These are phyloP conservation scores for Itoplectis maculator DNA, from an alignment of 2,888 invertebrate species.

Conservation along the genomic window DNA sequence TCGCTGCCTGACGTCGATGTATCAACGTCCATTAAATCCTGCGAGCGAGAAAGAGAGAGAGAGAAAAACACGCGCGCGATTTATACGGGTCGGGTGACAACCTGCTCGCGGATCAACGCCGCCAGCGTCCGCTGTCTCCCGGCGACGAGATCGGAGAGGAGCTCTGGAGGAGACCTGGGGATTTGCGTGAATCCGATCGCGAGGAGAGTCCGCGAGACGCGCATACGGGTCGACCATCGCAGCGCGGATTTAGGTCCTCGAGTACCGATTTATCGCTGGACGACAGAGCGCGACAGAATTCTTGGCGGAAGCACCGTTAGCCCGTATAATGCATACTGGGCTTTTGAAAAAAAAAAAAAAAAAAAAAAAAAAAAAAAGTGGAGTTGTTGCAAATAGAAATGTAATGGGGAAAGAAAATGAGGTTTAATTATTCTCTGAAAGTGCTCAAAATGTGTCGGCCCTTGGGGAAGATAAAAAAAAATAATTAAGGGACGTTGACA, in stretches of 20 bases:
- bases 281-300: neutral
- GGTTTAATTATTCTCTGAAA: slow-evolving; percentile 2
- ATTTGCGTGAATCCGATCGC: slow-evolving; percentile 62
- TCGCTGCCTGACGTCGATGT: slow-evolving; percentile 75
- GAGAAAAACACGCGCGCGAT: slow-evolving; percentile 57
- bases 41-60: slow-evolving; percentile 48
- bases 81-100: slow-evolving; percentile 70
- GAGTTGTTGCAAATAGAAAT: neutral
- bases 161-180: slow-evolving; percentile 61
- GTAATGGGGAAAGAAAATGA: slow-evolving; percentile 4
- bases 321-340: slow-evolving; percentile 5
- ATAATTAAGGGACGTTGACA: slow-evolving; percentile 47
- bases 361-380: no score
- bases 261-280: slow-evolving; percentile 22
- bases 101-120: slow-evolving; percentile 51
- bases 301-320: neutral
- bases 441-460: neutral
- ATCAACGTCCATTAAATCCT: slow-evolving; percentile 81
- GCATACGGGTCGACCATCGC: slow-evolving; percentile 54
- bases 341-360: neutral
- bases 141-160: slow-evolving; percentile 42
- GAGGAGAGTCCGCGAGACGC: slow-evolving; percentile 42
- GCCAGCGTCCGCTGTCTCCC: slow-evolving; percentile 48
- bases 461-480: slow-evolving; percentile 6
- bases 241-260: slow-evolving; percentile 35